A percentile compares a stretch with the other conserved stretches of the same genome.
These are phyloP conservation scores for Macaria notata DNA, from an alignment of 2,888 invertebrate genomes.

Conservation along the genomic window DNA sequence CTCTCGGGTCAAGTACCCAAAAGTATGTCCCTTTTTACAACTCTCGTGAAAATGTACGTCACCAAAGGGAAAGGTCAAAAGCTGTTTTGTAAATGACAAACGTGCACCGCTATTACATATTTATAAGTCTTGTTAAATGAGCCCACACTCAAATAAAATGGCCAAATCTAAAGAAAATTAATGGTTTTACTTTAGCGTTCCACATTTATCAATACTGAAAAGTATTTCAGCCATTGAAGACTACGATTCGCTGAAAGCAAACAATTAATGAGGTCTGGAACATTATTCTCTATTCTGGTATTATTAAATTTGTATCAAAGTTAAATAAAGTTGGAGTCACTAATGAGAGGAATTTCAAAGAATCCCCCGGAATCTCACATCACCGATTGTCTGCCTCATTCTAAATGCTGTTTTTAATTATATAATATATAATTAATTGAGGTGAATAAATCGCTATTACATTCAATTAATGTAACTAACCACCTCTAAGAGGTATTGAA, in stretches of 20 bases:
- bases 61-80: conserved; percentile 8
- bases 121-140: not conserved
- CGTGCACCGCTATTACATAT: conserved; percentile 1
- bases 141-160: not conserved
- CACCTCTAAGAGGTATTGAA: too few species aligned
- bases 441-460: too few species aligned
- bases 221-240: not conserved
- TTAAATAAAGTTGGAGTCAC: not conserved
- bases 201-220: too few species aligned
- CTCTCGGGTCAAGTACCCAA: not conserved
- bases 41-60: conserved; percentile 5
- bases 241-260: not conserved
- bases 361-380: too few species aligned
- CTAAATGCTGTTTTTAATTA: too few species aligned
- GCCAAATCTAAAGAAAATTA: too few species aligned
- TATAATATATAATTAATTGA: too few species aligned
- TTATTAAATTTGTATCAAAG: conserved; percentile 2
- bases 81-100: not conserved
- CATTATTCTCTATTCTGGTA: not conserved
- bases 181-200: too few species aligned
- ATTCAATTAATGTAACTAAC: too few species aligned
- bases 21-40: conserved; percentile 11
- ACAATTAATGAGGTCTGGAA: not conserved
- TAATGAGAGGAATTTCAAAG: not conserved
- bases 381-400: too few species aligned